Conservation (phyloP, 2,888 invertebrate genomes). For the Acleris laterana region DNA sequence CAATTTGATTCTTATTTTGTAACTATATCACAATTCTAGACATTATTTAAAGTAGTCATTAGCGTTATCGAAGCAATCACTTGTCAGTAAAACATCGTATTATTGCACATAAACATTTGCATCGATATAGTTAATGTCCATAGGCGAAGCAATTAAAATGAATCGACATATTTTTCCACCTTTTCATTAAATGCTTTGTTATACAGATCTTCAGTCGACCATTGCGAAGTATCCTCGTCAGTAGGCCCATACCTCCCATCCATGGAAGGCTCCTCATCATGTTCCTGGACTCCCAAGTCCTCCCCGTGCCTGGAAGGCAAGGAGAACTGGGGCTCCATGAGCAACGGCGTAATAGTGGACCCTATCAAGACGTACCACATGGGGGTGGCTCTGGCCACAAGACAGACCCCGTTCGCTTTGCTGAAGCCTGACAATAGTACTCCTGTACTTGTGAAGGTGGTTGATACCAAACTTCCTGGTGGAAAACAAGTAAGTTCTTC, state of each 20-base stretch:
- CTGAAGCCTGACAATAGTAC: slow-evolving; percentile 87
- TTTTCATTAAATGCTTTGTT: neutral
- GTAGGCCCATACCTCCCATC: slow-evolving; percentile 64
- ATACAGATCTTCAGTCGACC: slow-evolving; percentile 55
- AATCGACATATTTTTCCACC: neutral
- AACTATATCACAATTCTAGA: too few species aligned
- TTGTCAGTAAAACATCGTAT: too few species aligned
- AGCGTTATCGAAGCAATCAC: too few species aligned
- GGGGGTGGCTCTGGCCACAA: slow-evolving; percentile 86
- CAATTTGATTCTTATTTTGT: too few species aligned
- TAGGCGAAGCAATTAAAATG: too few species aligned
- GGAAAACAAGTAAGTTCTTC: slow-evolving; percentile 72
- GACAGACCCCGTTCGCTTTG: slow-evolving; percentile 89
- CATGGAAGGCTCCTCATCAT: slow-evolving; percentile 46
- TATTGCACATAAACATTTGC: too few species aligned
- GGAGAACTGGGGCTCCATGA: slow-evolving; percentile 51
- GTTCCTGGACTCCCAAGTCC: slow-evolving; percentile 48
- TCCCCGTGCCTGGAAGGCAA: slow-evolving; percentile 44
- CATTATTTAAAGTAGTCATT: too few species aligned
- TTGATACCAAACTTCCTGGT: slow-evolving; percentile 78
- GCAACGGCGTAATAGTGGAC: slow-evolving; percentile 86
- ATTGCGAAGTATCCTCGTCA: slow-evolving; percentile 73
- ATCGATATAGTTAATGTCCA: too few species aligned
- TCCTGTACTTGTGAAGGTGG: slow-evolving; percentile 88
- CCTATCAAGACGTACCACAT: slow-evolving; percentile 89